These are phyloP conservation scores for Sthenelais limicola DNA, from an alignment of 2,888 invertebrate genomes.

Conservation along the genomic window DNA sequence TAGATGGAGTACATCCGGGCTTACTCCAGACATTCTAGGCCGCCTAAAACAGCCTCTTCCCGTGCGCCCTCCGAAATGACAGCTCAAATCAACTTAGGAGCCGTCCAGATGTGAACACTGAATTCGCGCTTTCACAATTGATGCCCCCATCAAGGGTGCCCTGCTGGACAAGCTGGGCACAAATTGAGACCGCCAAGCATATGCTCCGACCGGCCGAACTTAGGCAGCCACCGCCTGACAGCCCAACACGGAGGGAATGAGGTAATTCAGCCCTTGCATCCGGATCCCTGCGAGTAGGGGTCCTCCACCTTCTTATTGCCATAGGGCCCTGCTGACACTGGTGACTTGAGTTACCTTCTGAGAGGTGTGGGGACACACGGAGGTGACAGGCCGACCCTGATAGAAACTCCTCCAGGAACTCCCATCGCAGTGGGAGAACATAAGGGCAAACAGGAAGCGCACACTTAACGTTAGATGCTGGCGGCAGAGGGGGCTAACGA, in stretches of 20 bases:
- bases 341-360: neutral
- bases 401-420: conserved; percentile 14
- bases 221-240: neutral
- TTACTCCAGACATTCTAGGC: conserved; percentile 15
- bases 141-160: conserved; percentile 10
- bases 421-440: neutral
- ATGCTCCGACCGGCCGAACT: no score
- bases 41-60: neutral
- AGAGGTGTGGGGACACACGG: neutral
- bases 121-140: conserved; percentile 18
- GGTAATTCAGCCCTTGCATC: conserved; percentile 1
- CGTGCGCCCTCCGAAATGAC: neutral
- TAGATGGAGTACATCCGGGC: conserved; percentile 30
- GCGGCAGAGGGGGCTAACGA: conserved; percentile 20
- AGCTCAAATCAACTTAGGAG: conserved; percentile 29
- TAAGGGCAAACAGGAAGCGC: conserved; percentile 11
- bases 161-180: neutral
- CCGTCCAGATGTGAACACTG: conserved; percentile 32
- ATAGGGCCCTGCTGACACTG: conserved; percentile 8
- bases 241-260: neutral
- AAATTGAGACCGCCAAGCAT: conserved; percentile 27
- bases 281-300: no score
- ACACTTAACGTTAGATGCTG: conserved; percentile 24
- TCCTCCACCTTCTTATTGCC: neutral
- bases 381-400: conserved; percentile 24